Base-by-base conservation (phyloP, 1,140 invertebrate species). In the Pseudomyrmex flavicornis region DNA sequence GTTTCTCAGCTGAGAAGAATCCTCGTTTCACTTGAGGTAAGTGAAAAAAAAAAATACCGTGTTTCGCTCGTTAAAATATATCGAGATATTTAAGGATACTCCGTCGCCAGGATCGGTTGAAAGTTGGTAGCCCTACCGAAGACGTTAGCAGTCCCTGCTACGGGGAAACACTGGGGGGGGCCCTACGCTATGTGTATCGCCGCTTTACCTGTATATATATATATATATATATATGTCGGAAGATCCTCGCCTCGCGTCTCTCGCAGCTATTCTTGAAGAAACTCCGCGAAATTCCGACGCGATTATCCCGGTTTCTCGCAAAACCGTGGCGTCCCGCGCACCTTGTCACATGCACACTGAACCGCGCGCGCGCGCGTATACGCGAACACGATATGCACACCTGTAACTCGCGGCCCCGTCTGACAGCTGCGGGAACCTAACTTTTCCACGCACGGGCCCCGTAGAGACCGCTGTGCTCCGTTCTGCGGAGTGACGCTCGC, bases 381-480 rank as follows among this genome's bases (percentile, higher is more conserved):
- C 35, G 35, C 80, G 70, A 83, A 62, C 70, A 10, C 80, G 58
- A 68, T 74, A 75, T 68, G 70, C 80, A 85, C 84, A 84, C 46
- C 72, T 83, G 72, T 70, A 66, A 83, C 63, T 69, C 56, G 82
- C 70, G 52, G 48, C 20, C 73, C 62, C 69, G 62, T 87, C 82
- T 88, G 86, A 88, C 86, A 88, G 86, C 86, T 88, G 86, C 86
- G 85, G 48, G 68, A 58, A 35, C 63, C 26, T 70, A 50, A 84
- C 86, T 79, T 84, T 88, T 88, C 68, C 86, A 84, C 82, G 68
- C 72, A 74, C 26, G 50, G 79, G 58, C 79, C 35, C 35, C 79
- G 59, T 74, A 82, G 75, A 68, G 61, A 35, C 5, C 35, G 35
- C 73, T 74, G 58, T 74, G 58, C 73, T 86, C 68, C 69, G 54